Evolutionary conservation across 1,140 invertebrate genomes (phyloP), one percentile per base, ranked within the genome.

Genomic region (Xylocopa sonorina): DNA sequence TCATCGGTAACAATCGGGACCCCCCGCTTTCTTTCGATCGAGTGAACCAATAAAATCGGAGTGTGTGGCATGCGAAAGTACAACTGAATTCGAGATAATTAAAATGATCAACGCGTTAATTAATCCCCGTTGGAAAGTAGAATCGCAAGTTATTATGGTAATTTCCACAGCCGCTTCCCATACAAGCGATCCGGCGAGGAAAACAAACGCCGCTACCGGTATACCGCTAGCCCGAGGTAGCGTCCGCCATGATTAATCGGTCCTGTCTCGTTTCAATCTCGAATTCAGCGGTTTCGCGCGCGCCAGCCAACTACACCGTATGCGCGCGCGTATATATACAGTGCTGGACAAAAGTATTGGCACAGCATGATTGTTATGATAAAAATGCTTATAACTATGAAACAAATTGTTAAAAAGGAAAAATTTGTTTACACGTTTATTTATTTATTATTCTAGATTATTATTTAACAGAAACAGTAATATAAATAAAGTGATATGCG

Each of bases 201-300:
- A 68, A 76, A 27, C n/a, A 32, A 46, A 3, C 38, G 29, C 34
- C 21, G 10, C 29, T 21, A 67, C 18, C 29, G 41, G 24, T 60
- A 38, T 58, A 69, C 43, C 51, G 74, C 29, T 53, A 75, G 9
- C 51, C 16, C 32, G 9, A 66, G 66, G 75, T 50, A 41, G 66
- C 58, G 27, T 71, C 75, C 55, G 34, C n/a, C 43, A 68, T 71
- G 57, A 78, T 69, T 71, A 71, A 78, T 78, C 75, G 71, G 66
- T 32, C 75, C 24, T 18, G 58, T 18, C 38, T 71, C 18, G 55
- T 60, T 60, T 62, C 27, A 32, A 38, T 55, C 55, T 41, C 34
- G 46, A 50, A 78, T 60, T 60, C 34, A 50, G 34, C 21, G 43
- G 29, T 57, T 38, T 53, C 16, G 34, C 14, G n/a, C n/a, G n/a